phyloP scores from a whole-genome alignment of 2,797 vertebrate species.

The Todus mexicanus region DNA sequence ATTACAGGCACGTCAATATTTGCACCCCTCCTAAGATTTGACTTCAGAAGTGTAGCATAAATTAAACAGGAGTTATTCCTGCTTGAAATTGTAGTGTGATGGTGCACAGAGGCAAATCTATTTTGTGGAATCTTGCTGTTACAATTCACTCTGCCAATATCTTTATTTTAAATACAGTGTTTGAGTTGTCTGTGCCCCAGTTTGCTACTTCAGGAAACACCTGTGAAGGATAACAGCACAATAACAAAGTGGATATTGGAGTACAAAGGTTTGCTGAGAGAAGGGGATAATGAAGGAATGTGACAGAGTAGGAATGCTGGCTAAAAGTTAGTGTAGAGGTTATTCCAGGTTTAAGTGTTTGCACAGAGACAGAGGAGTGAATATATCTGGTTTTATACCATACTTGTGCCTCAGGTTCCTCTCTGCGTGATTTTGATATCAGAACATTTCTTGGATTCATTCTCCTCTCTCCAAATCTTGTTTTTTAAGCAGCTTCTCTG shows the following conservation, averaged over 20 bases:
- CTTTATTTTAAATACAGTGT: background rate
- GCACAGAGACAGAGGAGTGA: background rate
- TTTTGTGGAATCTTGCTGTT: background rate
- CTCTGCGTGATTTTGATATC: background rate
- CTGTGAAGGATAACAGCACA: background rate
- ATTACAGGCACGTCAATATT: background rate
- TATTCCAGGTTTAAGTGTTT: conserved; percentile 8
- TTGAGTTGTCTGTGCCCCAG: background rate
- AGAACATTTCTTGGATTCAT: background rate
- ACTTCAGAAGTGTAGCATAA: background rate
- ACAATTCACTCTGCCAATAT: background rate
- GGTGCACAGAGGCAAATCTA: background rate
- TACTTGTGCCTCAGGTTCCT: background rate
- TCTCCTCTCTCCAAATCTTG: background rate
- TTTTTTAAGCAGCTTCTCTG: background rate
- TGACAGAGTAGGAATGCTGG: background rate
- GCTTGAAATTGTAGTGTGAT: background rate
- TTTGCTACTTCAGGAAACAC: background rate
- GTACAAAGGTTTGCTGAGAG: background rate
- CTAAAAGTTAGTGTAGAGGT: background rate
- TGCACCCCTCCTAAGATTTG: background rate
- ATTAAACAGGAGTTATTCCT: background rate
- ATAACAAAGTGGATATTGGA: background rate
- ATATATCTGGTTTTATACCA: background rate
- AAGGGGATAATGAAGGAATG: conserved; percentile 27